These are phyloP conservation scores for Amniataba percoides DNA, from an alignment of 2,797 vertebrate genomes.

Conservation along the genomic window DNA sequence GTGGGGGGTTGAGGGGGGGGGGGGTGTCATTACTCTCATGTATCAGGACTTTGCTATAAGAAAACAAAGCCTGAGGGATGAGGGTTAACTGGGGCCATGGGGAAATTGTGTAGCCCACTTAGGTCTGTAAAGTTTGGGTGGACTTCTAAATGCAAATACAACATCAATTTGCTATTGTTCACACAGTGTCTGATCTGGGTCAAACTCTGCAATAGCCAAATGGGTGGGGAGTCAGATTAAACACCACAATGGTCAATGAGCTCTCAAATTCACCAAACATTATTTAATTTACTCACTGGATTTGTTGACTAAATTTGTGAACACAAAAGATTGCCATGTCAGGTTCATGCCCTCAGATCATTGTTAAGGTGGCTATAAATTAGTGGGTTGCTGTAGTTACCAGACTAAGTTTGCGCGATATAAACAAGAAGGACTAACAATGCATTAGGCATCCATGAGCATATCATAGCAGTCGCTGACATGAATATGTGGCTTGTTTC, in stretches of 20 bases:
- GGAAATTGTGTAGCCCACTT: conserved; percentile 18
- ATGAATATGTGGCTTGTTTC: conserved; percentile 44
- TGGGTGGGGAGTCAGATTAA: conserved; percentile 18
- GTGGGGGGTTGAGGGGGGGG: too few relatives aligned
- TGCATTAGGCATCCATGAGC: conserved; percentile 42
- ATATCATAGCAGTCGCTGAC: conserved; percentile 26
- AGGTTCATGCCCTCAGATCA: conserved; percentile 3
- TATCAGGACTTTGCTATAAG: conserved; percentile 53
- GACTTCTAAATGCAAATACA: conserved; percentile 40
- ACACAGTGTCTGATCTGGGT: conserved; percentile 28
- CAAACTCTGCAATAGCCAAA: conserved; percentile 25
- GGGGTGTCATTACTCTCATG: conserved; percentile 47
- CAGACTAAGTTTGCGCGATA: conserved; percentile 14
- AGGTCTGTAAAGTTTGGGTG: not conserved
- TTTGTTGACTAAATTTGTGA: conserved; percentile 14
- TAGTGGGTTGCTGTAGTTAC: conserved; percentile 27
- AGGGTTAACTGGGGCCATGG: conserved; percentile 62
- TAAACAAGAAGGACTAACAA: conserved; percentile 44
- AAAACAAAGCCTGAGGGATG: conserved; percentile 65
- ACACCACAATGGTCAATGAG: conserved; percentile 23
- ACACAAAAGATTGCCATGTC: not conserved
- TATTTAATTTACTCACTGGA: not conserved
- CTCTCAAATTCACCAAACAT: conserved; percentile 9
- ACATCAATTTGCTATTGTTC: not conserved
- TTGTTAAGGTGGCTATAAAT: conserved; percentile 16